phyloP scores from a whole-genome alignment of 2,888 invertebrate species.

The Dynastes maya region DNA sequence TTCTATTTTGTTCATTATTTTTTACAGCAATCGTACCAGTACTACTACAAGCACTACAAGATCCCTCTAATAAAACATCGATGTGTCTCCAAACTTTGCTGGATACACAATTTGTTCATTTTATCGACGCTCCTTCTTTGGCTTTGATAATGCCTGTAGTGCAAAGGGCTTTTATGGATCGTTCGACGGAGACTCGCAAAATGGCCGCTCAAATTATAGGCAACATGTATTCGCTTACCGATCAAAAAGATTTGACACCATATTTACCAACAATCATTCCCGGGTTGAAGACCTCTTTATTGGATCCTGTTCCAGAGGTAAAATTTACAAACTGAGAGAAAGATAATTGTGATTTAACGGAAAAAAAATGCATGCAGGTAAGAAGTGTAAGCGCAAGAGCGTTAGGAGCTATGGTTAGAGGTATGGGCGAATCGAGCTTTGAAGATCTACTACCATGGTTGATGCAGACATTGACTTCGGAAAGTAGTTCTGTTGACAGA shows the following conservation, averaged over 20 bases:
- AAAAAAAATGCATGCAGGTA: slow-evolving; percentile 71
- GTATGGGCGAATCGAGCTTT: slow-evolving; percentile 97
- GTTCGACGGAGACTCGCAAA: slow-evolving; percentile 97
- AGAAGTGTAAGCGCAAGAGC: slow-evolving; percentile 96
- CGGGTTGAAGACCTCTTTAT: slow-evolving; percentile 93
- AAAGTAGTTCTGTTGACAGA: slow-evolving; percentile 94
- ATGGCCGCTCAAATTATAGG: slow-evolving; percentile 99
- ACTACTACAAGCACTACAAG: slow-evolving; percentile 91
- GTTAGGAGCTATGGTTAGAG: slow-evolving; percentile 97
- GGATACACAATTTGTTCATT: slow-evolving; percentile 98
- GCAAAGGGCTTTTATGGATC: slow-evolving; percentile 96
- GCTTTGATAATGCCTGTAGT: slow-evolving; percentile 99
- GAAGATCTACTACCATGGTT: slow-evolving; percentile 98
- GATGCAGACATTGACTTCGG: slow-evolving; percentile 97
- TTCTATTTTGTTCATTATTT: slow-evolving; percentile 6
- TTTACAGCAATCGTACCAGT: slow-evolving; percentile 86
- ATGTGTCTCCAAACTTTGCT: slow-evolving; percentile 92
- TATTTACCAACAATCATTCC: slow-evolving; percentile 97
- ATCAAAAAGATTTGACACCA: slow-evolving; percentile 97
- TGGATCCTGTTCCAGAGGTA: slow-evolving; percentile 98
- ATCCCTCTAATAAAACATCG: slow-evolving; percentile 96
- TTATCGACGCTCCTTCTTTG: slow-evolving; percentile 98
- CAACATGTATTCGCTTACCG: slow-evolving; percentile 99
- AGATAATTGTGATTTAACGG: neutral
- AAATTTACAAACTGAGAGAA: neutral